Percentiles rank a stretch among this genome's conserved stretches.
phyloP scores from a whole-genome alignment of 2,797 vertebrate genomes.

The Lateolabrax maculatus region DNA sequence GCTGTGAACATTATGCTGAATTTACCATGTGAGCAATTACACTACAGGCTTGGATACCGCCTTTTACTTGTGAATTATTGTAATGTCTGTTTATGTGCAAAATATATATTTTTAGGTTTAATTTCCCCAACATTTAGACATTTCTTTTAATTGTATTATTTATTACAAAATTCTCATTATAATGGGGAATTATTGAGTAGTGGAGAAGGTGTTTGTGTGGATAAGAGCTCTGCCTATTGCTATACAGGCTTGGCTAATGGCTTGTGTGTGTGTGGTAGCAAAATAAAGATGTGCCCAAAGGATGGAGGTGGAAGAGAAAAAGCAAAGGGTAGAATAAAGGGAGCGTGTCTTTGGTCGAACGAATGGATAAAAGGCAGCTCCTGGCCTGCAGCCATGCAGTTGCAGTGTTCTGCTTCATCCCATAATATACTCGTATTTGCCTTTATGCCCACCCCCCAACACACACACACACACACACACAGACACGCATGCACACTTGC shows the following conservation, averaged over 20 bases:
- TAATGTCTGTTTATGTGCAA: not conserved
- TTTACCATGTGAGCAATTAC: not conserved
- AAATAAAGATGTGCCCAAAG: constrained; percentile 44
- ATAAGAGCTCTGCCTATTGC: constrained; percentile 12
- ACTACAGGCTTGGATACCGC: not conserved
- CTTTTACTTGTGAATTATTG: not conserved
- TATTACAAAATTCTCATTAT: not conserved
- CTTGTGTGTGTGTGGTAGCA: not conserved
- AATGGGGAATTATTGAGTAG: not conserved
- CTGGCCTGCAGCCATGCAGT: constrained; percentile 40
- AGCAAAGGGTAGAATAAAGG: constrained; percentile 24
- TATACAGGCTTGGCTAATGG: constrained; percentile 20
- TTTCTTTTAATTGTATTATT: no score
- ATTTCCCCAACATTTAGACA: no score
- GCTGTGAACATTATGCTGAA: not conserved
- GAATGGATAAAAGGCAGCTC: constrained; percentile 49
- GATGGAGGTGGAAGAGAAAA: constrained; percentile 25
- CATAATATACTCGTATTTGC: constrained; percentile 33
- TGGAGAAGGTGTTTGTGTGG: constrained; percentile 20
- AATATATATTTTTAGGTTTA: no score
- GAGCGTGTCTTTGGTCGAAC: constrained; percentile 37
- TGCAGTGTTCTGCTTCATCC: constrained; percentile 42
- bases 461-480: constrained; percentile 2
- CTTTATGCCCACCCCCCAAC: not conserved
- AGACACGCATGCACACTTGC: not conserved